Conservation (phyloP, 2,797 vertebrate genomes). For the Sebastiscus albofasciatus region DNA sequence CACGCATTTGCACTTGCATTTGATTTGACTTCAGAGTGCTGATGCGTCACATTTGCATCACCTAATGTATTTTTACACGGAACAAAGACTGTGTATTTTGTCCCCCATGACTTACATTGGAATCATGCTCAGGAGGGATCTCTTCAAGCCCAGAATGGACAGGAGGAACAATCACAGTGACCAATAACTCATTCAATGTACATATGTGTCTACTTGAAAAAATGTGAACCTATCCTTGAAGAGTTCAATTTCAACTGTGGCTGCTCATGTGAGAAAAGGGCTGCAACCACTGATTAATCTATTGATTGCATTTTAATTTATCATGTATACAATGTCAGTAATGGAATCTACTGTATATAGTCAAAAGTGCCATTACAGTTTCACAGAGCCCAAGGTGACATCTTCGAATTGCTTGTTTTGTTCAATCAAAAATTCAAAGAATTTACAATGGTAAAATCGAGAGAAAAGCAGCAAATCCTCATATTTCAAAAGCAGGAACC, state of each 20-base stretch:
- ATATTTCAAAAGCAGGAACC: not conserved
- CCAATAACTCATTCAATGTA: not conserved
- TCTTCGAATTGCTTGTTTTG: too few relatives aligned
- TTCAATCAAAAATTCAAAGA: too few relatives aligned
- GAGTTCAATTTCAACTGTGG: not conserved
- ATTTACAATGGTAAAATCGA: too few relatives aligned
- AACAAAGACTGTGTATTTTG: not conserved
- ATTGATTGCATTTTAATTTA: not conserved
- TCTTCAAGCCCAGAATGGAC: not conserved
- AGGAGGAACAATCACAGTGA: not conserved
- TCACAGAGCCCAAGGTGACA: not conserved
- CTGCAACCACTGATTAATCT: not conserved
- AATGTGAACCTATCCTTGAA: not conserved
- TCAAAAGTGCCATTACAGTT: not conserved
- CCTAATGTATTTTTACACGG: not conserved
- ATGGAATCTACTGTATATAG: not conserved
- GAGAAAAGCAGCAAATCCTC: too few relatives aligned
- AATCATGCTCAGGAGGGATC: not conserved
- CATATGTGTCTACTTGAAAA: not conserved
- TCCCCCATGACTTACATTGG: constrained; percentile 8
- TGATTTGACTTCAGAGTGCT: not conserved
- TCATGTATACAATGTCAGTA: not conserved
- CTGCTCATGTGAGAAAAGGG: not conserved
- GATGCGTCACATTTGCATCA: not conserved
- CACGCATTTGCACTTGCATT: not conserved